Percentiles rank a stretch among this genome's conserved stretches.
Evolutionary conservation across 2,113 vertebrate species (phyloP).

Genomic region (Okapia johnstoni): DNA sequence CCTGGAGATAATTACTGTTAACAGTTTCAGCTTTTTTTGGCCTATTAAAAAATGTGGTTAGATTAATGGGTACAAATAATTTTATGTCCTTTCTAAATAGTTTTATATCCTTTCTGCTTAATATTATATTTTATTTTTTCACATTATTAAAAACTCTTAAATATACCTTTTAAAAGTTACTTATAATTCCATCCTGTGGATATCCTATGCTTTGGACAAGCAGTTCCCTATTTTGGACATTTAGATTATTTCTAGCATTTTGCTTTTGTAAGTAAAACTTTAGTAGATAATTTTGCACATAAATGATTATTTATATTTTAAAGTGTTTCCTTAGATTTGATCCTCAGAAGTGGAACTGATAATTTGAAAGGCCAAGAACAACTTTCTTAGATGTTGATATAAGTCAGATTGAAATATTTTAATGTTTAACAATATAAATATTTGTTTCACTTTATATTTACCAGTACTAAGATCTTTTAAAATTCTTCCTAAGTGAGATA

Average conservation of each 20-base stretch:
- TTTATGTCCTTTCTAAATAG: background rate
- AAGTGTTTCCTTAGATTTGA: background rate
- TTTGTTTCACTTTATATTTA: slow-evolving; percentile 1
- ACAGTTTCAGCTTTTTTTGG: background rate
- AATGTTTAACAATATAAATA: background rate
- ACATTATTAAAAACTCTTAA: background rate
- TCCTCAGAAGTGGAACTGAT: background rate
- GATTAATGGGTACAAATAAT: background rate
- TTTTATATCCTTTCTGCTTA: background rate
- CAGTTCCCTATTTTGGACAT: background rate
- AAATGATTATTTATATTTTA: background rate
- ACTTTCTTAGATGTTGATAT: background rate
- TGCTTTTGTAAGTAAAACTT: background rate
- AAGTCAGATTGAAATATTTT: background rate
- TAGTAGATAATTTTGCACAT: background rate
- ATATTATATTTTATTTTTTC: background rate
- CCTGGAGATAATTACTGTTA: background rate
- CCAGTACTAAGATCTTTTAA: background rate
- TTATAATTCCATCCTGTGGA: background rate
- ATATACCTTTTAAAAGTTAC: background rate
- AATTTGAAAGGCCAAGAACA: background rate
- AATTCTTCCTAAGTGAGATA: background rate
- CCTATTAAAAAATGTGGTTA: background rate
- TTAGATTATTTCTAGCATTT: background rate
- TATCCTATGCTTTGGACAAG: background rate